Percentiles rank a stretch among this genome's conserved stretches.
Conservation (phyloP, 2,888 invertebrate species). For the Allygus modestus region DNA sequence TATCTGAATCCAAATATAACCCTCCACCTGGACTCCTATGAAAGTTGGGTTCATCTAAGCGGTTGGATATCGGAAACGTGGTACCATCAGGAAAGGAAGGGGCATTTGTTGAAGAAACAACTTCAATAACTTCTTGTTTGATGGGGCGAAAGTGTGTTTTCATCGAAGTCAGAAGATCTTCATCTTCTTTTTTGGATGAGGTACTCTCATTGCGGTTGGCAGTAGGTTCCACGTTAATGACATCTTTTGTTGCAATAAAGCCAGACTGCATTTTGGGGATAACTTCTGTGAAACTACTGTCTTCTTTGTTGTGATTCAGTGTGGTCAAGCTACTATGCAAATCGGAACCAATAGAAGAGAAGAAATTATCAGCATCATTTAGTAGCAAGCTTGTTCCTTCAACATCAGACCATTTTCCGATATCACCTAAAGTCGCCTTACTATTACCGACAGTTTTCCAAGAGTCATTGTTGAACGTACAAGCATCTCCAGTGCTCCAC, state of each 20-base stretch:
- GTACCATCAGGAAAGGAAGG: constrained; percentile 81
- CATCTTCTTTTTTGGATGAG: constrained; percentile 74
- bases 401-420: constrained; percentile 73
- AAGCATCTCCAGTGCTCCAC: constrained; percentile 66
- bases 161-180: constrained; percentile 86
- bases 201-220: not conserved
- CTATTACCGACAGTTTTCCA: constrained; percentile 50
- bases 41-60: constrained; percentile 81
- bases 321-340: constrained; percentile 76
- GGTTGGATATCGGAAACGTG: constrained; percentile 82
- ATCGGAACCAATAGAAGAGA: constrained; percentile 67
- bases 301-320: constrained; percentile 80
- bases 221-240: not conserved
- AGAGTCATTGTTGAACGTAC: constrained; percentile 50
- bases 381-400: constrained; percentile 73
- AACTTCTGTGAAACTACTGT: constrained; percentile 81
- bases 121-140: constrained; percentile 73
- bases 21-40: constrained; percentile 82
- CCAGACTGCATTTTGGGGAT: constrained; percentile 72
- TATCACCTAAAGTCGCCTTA: not conserved
- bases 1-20: constrained; percentile 78
- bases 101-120: constrained; percentile 30
- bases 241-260: not conserved
- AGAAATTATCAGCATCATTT: constrained; percentile 74
- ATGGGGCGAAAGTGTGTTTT: constrained; percentile 92